Percentiles rank a stretch among this genome's conserved stretches.
These are phyloP conservation scores for Stenurella melanura DNA, from an alignment of 2,888 invertebrate species.

Conservation along the genomic window DNA sequence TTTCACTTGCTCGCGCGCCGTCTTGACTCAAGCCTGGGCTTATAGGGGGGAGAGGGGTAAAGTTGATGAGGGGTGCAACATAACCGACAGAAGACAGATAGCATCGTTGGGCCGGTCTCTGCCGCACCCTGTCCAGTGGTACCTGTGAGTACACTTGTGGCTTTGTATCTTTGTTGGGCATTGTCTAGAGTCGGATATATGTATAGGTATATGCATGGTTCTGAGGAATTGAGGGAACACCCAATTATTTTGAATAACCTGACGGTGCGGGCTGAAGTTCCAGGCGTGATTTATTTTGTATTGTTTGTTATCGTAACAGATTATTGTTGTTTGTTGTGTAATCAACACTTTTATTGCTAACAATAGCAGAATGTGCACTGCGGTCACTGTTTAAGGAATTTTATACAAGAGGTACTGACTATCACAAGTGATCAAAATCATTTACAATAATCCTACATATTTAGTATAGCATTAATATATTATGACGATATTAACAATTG, in stretches of 20 bases:
- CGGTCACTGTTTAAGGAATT: neutral
- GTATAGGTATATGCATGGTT: conserved; percentile 11
- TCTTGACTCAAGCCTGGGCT: conserved; percentile 38
- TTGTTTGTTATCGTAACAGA: conserved; percentile 32
- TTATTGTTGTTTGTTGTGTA: conserved; percentile 15
- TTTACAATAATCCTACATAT: too few species aligned
- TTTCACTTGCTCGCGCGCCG: conserved; percentile 45
- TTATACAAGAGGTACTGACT: too few species aligned
- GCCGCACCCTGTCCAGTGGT: conserved; percentile 55
- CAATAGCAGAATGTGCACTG: neutral
- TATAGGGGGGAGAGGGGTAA: conserved; percentile 34
- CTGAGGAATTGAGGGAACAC: conserved; percentile 34
- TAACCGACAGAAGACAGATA: conserved; percentile 51
- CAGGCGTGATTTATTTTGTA: conserved; percentile 38
- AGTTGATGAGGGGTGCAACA: conserved; percentile 46
- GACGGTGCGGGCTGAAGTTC: conserved; percentile 33
- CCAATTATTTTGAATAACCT: conserved; percentile 42
- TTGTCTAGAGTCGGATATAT: conserved; percentile 40
- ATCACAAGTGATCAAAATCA: too few species aligned
- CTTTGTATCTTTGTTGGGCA: conserved; percentile 42
- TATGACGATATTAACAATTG: too few species aligned
- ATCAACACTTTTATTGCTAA: conserved; percentile 14
- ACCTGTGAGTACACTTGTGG: conserved; percentile 42
- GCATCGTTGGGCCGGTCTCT: conserved; percentile 49
- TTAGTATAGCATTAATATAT: too few species aligned